These are phyloP conservation scores for Leptinotarsa texana DNA, from an alignment of 1,140 invertebrate genomes.

Conservation along the genomic window DNA sequence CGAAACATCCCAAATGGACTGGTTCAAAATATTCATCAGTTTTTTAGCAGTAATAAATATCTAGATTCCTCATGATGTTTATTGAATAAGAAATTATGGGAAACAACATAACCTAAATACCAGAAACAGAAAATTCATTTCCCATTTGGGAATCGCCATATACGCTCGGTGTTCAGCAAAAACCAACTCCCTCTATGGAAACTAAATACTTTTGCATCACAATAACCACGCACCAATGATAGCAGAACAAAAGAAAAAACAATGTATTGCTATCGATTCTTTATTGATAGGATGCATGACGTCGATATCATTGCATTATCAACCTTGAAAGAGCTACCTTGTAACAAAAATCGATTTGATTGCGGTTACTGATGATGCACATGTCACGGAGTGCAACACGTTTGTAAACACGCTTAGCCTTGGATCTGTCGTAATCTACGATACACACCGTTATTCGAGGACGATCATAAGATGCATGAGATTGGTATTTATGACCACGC, in stretches of 20 bases:
- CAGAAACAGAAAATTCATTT: neutral
- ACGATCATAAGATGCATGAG: neutral
- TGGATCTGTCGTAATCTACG: conserved; percentile 10
- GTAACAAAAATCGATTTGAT: conserved; percentile 14
- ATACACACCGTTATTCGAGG: conserved; percentile 7
- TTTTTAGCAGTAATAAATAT: too few species aligned
- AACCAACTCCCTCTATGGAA: neutral
- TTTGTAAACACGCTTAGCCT: conserved; percentile 6
- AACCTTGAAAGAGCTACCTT: conserved; percentile 10
- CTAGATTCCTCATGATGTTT: too few species aligned
- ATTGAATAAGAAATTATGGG: neutral
- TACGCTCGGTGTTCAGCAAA: neutral
- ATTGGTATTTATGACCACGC: neutral
- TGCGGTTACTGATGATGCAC: conserved; percentile 10
- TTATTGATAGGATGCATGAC: neutral
- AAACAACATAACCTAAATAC: neutral
- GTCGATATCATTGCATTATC: neutral
- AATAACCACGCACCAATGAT: neutral
- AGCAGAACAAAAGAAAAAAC: neutral
- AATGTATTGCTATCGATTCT: neutral
- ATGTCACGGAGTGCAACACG: neutral
- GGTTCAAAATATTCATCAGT: too few species aligned
- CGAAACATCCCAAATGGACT: too few species aligned
- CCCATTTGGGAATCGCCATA: neutral
- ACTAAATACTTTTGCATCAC: neutral